Evolutionary conservation across 2,113 vertebrate genomes (phyloP), one percentile per base, ranked within the genome.

Genomic region (Zosterops hypoxanthus): DNA sequence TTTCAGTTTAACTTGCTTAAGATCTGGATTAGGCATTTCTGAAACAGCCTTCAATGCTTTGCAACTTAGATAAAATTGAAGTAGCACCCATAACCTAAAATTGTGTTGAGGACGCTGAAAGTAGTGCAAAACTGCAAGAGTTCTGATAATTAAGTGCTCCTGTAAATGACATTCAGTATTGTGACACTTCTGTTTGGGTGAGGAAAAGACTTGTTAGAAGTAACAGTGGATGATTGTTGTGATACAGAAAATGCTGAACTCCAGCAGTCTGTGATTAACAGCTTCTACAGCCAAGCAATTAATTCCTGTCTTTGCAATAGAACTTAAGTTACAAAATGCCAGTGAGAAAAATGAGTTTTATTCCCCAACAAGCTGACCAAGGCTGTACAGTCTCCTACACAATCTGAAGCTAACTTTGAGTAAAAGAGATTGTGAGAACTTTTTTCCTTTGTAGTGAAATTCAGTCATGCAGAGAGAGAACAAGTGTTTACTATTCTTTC

Each of bases 401-500:
- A 92, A 69, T 31, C 56, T 77, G 75, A 61, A 82, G 39, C 21
- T 80, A 85, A 73, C 80, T 85, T 5, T 46, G 33, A 90, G 70
- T 60, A 79, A 71, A 77, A 87, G 57, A 94, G 56, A 52, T 31
- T 25, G 34, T 81, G 88, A 93, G 57, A 91, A 79, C 28, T 50
- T 90, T 56, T 68, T 89, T 65, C 31, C 66, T 94, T 76, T 90
- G 61, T 73, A 92, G 73, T 88, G 63, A 76, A 94, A 88, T 57
- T 84, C 78, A 92, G 93, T 72, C 75, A 90, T 66, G 90, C 50
- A 89, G 66, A 90, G 46, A 49, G 36, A 89, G 84, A 94, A 95
- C 87, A 96, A 96, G 84, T 44, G 36, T 90, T 95, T 87, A 82
- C 50, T 91, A 95, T 87, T 94, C 82, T 92, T 94, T 70, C 59